phyloP scores from a whole-genome alignment of 2,888 invertebrate species.

The Thereva unica region DNA sequence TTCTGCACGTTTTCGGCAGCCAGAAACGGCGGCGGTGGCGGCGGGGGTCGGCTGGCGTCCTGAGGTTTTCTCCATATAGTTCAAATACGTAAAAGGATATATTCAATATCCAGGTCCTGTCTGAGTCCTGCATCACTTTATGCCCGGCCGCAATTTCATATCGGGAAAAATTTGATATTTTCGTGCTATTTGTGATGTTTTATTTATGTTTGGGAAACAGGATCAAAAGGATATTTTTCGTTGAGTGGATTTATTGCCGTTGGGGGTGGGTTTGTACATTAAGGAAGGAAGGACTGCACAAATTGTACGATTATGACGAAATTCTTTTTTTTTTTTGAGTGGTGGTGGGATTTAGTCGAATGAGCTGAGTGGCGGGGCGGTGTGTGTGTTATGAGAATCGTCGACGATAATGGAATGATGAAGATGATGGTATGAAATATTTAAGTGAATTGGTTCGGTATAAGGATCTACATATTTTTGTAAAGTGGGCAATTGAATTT shows the following conservation, averaged over 20 bases:
- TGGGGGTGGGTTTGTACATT: conserved; percentile 10
- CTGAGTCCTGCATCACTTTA: neutral
- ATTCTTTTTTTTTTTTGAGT: neutral
- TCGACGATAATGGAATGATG: conserved; percentile 5
- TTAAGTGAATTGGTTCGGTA: neutral
- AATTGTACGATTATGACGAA: conserved; percentile 20
- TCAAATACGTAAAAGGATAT: neutral
- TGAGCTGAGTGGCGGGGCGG: neutral
- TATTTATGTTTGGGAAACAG: conserved; percentile 37
- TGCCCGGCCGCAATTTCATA: conserved; percentile 31
- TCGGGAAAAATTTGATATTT: conserved; percentile 30
- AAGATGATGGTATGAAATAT: conserved; percentile 15
- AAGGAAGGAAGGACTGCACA: conserved; percentile 20
- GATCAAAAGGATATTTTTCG: conserved; percentile 40
- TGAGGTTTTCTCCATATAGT: conserved; percentile 4
- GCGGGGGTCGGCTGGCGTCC: too few relatives aligned
- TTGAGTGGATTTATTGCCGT: conserved; percentile 39
- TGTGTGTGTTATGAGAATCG: neutral
- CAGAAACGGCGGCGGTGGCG: too few relatives aligned
- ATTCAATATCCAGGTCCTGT: conserved; percentile 8
- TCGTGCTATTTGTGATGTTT: conserved; percentile 33
- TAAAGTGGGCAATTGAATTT: too few relatives aligned
- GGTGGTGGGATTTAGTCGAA: conserved; percentile 2
- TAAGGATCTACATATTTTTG: too few relatives aligned
- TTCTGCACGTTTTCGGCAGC: conserved; percentile 7